Conservation (phyloP, 2,888 invertebrate genomes). For the Heteromurus nitidus region DNA sequence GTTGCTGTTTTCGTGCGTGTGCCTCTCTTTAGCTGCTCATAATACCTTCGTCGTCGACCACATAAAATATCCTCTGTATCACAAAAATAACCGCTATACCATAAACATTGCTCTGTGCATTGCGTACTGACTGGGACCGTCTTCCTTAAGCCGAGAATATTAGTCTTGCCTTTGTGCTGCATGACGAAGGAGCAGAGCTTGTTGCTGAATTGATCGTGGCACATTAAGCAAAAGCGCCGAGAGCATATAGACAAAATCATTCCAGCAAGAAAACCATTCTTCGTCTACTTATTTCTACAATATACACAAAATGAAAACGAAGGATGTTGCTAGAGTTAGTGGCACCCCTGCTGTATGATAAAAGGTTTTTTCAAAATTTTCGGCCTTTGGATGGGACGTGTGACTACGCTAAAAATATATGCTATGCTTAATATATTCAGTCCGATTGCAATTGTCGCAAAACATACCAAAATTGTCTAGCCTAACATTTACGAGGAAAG, state of each 20-base stretch:
- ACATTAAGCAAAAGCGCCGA: neutral
- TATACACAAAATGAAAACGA: too few relatives aligned
- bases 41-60: neutral
- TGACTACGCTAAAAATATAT: conserved; percentile 9
- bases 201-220: conserved; percentile 8
- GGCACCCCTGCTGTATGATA: conserved; percentile 55
- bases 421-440: neutral
- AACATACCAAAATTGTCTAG: too few relatives aligned
- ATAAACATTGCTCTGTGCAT: neutral
- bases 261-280: too few relatives aligned
- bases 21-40: neutral
- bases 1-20: neutral
- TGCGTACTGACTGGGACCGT: neutral
- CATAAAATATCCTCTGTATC: neutral
- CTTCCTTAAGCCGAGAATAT: conserved; percentile 34
- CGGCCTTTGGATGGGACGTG: neutral
- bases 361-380: conserved; percentile 39
- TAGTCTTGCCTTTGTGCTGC: conserved; percentile 34
- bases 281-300: too few relatives aligned
- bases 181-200: neutral
- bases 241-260: too few relatives aligned
- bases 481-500: too few relatives aligned
- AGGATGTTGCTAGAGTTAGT: neutral
- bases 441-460: too few relatives aligned
- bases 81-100: conserved; percentile 4